Conservation (phyloP, 2,888 invertebrate genomes). For the Leptura quadrifasciata region DNA sequence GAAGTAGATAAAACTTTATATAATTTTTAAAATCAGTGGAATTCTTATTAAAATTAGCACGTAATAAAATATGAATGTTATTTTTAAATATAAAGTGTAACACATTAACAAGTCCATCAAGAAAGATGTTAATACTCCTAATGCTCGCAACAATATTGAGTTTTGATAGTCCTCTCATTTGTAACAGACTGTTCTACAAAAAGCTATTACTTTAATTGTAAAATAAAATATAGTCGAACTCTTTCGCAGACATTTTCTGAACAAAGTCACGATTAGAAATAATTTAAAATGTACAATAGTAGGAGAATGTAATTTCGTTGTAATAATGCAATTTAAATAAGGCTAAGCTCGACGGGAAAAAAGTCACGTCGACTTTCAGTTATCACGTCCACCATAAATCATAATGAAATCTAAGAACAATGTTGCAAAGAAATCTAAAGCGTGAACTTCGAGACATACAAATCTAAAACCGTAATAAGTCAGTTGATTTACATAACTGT, state of each 20-base stretch:
- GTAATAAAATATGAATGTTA: no score
- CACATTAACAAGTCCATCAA: no score
- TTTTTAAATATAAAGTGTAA: no score
- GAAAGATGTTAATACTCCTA: no score
- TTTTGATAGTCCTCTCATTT: neutral
- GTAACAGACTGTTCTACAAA: neutral
- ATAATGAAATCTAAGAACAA: constrained; percentile 53
- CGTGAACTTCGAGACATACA: constrained; percentile 56
- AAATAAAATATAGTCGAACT: neutral
- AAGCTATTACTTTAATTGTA: neutral
- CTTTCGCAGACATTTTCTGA: neutral
- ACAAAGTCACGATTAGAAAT: constrained; percentile 11
- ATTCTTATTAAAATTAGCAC: no score
- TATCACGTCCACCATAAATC: constrained; percentile 61
- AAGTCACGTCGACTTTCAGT: constrained; percentile 54
- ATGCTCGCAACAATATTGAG: neutral
- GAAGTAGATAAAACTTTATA: no score
- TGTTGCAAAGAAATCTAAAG: constrained; percentile 44
- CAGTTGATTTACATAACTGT: constrained; percentile 64
- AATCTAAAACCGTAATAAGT: constrained; percentile 63
- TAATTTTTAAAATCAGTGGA: no score
- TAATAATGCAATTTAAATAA: constrained; percentile 35
- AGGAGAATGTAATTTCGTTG: constrained; percentile 8
- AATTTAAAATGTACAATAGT: constrained; percentile 13
- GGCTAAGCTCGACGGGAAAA: constrained; percentile 38